Evolutionary conservation across 2,888 invertebrate genomes (phyloP).

Genomic region (Drosophila neonasuta): DNA sequence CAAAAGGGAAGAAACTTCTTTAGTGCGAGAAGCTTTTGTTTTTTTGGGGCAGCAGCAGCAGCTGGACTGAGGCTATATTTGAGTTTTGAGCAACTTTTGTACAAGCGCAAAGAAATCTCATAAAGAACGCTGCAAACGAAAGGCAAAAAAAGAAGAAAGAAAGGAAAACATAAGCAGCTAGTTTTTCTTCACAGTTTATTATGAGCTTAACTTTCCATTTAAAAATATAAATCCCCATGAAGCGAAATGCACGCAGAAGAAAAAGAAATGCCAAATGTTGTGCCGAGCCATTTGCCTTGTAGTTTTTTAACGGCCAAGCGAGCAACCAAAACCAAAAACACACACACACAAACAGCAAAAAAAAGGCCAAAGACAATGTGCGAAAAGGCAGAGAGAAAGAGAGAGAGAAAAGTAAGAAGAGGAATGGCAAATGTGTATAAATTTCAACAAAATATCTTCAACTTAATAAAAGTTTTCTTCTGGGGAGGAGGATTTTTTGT

Average conservation of each 20-base stretch:
- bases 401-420: background rate
- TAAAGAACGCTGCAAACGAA: conserved; percentile 12
- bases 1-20: background rate
- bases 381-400: conserved; percentile 6
- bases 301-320: conserved; percentile 66
- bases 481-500: conserved; percentile 39
- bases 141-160: background rate
- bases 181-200: conserved; percentile 72
- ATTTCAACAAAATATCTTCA: conserved; percentile 75
- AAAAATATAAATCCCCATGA: conserved; percentile 73
- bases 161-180: conserved; percentile 52
- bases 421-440: conserved; percentile 72
- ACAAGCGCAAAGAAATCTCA: conserved; percentile 25
- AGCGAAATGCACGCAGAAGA: conserved; percentile 47
- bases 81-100: conserved; percentile 9
- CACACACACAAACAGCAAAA: conserved; percentile 20
- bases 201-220: conserved; percentile 76
- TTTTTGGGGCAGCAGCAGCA: conserved; percentile 8
- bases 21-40: background rate
- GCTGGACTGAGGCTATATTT: conserved; percentile 28
- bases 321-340: conserved; percentile 34
- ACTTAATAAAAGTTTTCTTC: conserved; percentile 70
- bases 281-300: conserved; percentile 56
- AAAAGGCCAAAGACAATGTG: conserved; percentile 31
- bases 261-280: conserved; percentile 59